Percentiles rank a stretch among this genome's conserved stretches.
Conservation (phyloP, 2,797 vertebrate species). For the Eulemur rubriventer region DNA sequence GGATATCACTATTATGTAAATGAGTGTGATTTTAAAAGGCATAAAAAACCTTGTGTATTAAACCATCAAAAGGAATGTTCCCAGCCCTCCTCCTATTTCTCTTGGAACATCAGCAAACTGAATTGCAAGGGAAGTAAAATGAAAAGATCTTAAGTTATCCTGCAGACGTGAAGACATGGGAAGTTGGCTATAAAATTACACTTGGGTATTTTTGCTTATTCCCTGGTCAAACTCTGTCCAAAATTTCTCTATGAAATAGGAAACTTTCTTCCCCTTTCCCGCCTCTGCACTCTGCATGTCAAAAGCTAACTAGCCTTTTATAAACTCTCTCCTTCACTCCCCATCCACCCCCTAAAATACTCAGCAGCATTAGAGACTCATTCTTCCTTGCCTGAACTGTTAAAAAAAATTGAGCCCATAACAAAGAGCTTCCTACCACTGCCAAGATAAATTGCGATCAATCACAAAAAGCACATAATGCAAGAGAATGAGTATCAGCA, state of each 20-base stretch:
- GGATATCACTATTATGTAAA: not conserved
- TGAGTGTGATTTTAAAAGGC: conserved; percentile 3
- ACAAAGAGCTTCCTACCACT: conserved; percentile 18
- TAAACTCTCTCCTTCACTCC: not conserved
- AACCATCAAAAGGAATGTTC: conserved; percentile 63
- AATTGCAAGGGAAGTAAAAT: conserved; percentile 54
- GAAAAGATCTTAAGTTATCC: conserved; percentile 64
- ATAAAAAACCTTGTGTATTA: conserved; percentile 32
- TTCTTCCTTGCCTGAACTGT: conserved; percentile 36
- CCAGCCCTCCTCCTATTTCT: conserved; percentile 75
- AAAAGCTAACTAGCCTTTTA: conserved; percentile 36
- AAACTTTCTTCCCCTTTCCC: conserved; percentile 43
- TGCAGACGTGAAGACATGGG: conserved; percentile 73
- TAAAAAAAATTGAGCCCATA: not conserved
- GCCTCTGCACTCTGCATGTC: not conserved
- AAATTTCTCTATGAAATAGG: conserved; percentile 60
- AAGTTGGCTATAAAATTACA: conserved; percentile 72
- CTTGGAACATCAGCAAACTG: conserved; percentile 73
- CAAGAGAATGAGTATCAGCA: not conserved
- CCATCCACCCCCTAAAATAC: not conserved
- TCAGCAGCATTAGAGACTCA: conserved; percentile 6
- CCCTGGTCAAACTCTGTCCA: conserved; percentile 66
- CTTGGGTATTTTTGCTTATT: conserved; percentile 73
- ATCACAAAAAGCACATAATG: conserved; percentile 23
- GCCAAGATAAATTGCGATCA: conserved; percentile 66